Evolutionary conservation across 2,888 invertebrate genomes (phyloP).

Genomic region (Rotaria socialis): DNA sequence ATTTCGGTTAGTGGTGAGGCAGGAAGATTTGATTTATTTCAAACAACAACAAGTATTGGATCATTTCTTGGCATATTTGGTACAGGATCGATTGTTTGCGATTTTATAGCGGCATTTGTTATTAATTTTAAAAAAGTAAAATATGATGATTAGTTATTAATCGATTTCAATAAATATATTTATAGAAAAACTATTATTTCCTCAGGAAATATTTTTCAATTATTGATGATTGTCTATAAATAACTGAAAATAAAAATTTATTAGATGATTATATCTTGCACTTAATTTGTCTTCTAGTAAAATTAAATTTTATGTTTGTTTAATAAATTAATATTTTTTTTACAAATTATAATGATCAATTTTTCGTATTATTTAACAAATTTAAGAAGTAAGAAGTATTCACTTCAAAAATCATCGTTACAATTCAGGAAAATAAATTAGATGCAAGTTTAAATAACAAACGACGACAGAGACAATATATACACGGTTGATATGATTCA

Average conservation of each 20-base stretch:
- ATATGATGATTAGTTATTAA: neutral
- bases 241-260: neutral
- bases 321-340: too few species aligned
- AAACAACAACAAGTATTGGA: constrained; percentile 32
- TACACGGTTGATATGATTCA: neutral
- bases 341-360: too few species aligned
- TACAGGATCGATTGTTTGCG: neutral
- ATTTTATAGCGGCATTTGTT: neutral
- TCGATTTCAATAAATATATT: too few species aligned
- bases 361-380: too few species aligned
- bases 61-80: constrained; percentile 22
- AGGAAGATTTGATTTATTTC: constrained; percentile 20
- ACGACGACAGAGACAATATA: too few species aligned
- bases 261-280: neutral
- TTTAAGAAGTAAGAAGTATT: too few species aligned
- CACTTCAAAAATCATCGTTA: too few species aligned
- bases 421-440: too few species aligned
- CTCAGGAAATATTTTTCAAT: too few species aligned
- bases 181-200: too few species aligned
- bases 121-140: neutral
- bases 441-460: too few species aligned
- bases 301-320: neutral
- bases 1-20: constrained; percentile 11
- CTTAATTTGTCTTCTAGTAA: neutral
- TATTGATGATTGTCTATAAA: too few species aligned